Conservation (phyloP, 2,888 invertebrate genomes). For the Tiliacea citrago region DNA sequence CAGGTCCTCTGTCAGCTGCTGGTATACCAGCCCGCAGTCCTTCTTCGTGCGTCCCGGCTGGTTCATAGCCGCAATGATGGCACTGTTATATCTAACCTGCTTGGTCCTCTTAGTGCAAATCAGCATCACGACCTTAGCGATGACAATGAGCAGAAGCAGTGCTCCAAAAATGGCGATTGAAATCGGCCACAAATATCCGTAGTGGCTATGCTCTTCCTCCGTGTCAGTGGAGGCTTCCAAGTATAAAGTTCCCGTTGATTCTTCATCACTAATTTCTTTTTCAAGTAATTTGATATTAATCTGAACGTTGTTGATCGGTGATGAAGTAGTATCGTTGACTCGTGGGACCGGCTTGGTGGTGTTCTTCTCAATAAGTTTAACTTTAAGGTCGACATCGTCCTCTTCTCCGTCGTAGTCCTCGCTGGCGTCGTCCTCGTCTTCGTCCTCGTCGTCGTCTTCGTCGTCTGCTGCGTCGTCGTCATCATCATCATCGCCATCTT, state of each 20-base stretch:
- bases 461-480: constrained; percentile 78
- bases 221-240: constrained; percentile 78
- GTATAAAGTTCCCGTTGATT: constrained; percentile 72
- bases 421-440: constrained; percentile 80
- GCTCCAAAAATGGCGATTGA: constrained; percentile 91
- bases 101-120: constrained; percentile 80
- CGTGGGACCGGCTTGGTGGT: constrained; percentile 31
- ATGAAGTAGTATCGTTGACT: constrained; percentile 50
- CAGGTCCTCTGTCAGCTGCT: constrained; percentile 94
- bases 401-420: constrained; percentile 73
- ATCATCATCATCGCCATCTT: constrained; percentile 79
- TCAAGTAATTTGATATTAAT: constrained; percentile 83
- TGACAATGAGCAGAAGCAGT: constrained; percentile 88
- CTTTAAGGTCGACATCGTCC: constrained; percentile 82
- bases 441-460: constrained; percentile 75
- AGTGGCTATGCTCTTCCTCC: constrained; percentile 84
- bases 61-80: constrained; percentile 90
- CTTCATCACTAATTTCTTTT: constrained; percentile 75
- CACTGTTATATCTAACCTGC: constrained; percentile 88
- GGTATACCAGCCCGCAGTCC: constrained; percentile 94
- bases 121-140: constrained; percentile 88
- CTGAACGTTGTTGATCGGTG: constrained; percentile 71
- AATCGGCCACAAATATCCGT: constrained; percentile 90
- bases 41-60: constrained; percentile 91
- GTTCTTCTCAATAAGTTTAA: constrained; percentile 81